Evolutionary conservation across 2,113 vertebrate genomes (phyloP).

Genomic region (Heptranchias perlo): DNA sequence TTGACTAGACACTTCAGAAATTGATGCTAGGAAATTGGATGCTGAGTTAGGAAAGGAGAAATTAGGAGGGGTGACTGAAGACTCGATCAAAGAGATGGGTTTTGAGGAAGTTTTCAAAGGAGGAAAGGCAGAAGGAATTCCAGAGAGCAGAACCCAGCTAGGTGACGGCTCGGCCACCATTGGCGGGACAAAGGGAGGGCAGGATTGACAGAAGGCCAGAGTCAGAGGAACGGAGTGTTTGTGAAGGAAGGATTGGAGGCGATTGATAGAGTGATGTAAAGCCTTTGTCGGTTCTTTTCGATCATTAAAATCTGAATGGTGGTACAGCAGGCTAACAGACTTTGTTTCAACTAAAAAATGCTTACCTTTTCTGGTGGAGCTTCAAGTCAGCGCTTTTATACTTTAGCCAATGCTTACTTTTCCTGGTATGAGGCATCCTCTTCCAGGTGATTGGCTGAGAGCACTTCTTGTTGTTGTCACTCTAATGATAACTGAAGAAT

Average conservation of each 20-base stretch:
- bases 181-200: not conserved
- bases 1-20: not conserved
- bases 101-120: not conserved
- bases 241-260: no score
- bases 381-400: not conserved
- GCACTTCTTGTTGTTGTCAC: not conserved
- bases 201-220: not conserved
- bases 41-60: not conserved
- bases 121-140: not conserved
- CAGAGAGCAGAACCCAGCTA: not conserved
- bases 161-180: not conserved
- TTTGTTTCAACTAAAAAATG: not conserved
- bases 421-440: not conserved
- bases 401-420: not conserved
- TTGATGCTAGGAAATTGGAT: not conserved
- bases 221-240: not conserved
- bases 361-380: not conserved
- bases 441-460: not conserved
- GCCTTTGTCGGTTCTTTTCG: no score
- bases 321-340: not conserved
- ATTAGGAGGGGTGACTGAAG: not conserved
- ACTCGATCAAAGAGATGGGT: not conserved
- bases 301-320: not conserved
- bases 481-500: not conserved
- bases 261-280: no score